Evolutionary conservation across 2,888 invertebrate species (phyloP).

Genomic region (Noctua pronuba): DNA sequence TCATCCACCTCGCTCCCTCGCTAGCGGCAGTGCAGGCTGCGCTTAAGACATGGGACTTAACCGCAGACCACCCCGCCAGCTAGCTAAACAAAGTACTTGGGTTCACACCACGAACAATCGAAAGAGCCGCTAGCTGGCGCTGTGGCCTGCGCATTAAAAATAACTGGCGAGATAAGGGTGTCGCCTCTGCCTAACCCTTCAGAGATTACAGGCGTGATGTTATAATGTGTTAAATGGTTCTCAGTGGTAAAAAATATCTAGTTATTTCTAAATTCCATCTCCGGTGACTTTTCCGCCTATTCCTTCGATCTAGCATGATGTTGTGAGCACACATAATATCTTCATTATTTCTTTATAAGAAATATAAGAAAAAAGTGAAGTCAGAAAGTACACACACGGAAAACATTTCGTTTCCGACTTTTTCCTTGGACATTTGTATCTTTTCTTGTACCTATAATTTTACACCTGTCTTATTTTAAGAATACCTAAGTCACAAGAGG

Average conservation of each 20-base stretch:
- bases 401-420: conserved; percentile 1
- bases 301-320: neutral
- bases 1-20: no score
- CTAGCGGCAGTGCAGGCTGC: no score
- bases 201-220: neutral
- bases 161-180: no score
- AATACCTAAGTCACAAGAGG: neutral
- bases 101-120: no score
- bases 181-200: neutral
- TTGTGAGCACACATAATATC: neutral
- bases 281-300: neutral
- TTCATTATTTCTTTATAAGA: neutral
- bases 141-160: no score
- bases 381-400: neutral
- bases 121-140: no score
- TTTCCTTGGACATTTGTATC: conserved; percentile 12
- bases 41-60: no score
- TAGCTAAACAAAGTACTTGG: no score
- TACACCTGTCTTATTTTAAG: conserved; percentile 3
- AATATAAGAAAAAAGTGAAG: neutral
- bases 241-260: neutral
- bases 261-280: neutral
- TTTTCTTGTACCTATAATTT: neutral
- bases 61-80: no score
- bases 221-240: neutral